Conservation (phyloP, 2,888 invertebrate genomes). For the Rhingia campestris region DNA sequence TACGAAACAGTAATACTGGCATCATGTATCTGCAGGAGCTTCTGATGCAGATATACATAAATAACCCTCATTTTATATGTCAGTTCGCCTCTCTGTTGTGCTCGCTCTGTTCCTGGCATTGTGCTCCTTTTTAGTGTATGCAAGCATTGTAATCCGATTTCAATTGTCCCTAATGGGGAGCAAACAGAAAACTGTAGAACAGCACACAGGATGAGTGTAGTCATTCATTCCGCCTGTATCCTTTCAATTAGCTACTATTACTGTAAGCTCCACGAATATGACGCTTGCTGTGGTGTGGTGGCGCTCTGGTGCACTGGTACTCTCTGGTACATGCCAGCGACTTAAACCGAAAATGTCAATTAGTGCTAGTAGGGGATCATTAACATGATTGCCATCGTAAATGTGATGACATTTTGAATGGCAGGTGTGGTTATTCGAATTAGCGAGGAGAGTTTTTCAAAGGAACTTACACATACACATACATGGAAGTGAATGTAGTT, state of each 20-base stretch:
- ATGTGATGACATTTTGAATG: not conserved
- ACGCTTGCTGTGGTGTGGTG: not conserved
- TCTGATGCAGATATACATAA: not conserved
- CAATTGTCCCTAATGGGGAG: slow-evolving; percentile 20
- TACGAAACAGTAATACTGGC: slow-evolving; percentile 8
- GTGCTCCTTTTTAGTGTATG: not conserved
- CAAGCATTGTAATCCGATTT: slow-evolving; percentile 23
- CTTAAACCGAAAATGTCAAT: not conserved
- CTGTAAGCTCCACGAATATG: not conserved
- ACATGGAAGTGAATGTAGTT: too few relatives aligned
- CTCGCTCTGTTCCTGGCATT: not conserved
- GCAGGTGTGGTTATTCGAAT: not conserved
- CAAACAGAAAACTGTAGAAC: slow-evolving; percentile 1
- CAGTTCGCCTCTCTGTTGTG: not conserved
- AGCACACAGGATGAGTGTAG: not conserved
- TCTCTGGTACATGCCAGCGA: not conserved
- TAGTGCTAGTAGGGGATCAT: not conserved
- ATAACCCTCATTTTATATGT: not conserved
- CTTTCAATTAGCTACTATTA: slow-evolving; percentile 17
- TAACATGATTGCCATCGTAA: slow-evolving; percentile 13
- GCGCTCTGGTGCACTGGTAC: not conserved
- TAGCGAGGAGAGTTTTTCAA: not conserved
- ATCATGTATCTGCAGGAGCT: not conserved
- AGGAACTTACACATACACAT: too few relatives aligned
- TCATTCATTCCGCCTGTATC: slow-evolving; percentile 5